phyloP scores from a whole-genome alignment of 1,140 invertebrate species.

The Camponotus floridanus region DNA sequence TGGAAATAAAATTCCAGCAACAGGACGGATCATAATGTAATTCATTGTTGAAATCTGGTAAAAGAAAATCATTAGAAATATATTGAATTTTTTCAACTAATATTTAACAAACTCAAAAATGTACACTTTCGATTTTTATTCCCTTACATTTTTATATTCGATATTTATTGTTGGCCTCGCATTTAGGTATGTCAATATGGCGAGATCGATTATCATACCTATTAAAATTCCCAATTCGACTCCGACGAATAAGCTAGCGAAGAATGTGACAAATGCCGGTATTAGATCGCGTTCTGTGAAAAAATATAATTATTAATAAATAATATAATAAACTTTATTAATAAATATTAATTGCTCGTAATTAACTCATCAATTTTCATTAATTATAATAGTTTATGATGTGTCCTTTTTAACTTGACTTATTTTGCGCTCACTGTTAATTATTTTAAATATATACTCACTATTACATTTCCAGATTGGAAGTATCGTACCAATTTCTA shows the following conservation, averaged over 20 bases:
- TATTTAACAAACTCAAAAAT: not conserved
- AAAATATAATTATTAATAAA: too few species aligned
- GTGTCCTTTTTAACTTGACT: too few species aligned
- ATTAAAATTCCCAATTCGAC: slow-evolving; percentile 94
- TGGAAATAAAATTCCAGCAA: slow-evolving; percentile 86
- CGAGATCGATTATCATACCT: slow-evolving; percentile 92
- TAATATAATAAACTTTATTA: too few species aligned
- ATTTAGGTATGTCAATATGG: slow-evolving; percentile 92
- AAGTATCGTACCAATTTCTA: slow-evolving; percentile 91
- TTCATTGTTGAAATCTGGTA: slow-evolving; percentile 71
- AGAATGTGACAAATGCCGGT: slow-evolving; percentile 90
- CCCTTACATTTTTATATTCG: slow-evolving; percentile 87
- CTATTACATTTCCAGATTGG: slow-evolving; percentile 92
- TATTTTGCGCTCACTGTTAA: not conserved
- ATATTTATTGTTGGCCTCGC: slow-evolving; percentile 91
- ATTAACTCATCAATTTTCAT: not conserved
- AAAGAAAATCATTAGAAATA: slow-evolving; percentile 20
- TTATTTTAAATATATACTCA: slow-evolving; percentile 81
- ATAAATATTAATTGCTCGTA: not conserved
- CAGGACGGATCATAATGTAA: slow-evolving; percentile 85
- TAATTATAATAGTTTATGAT: not conserved
- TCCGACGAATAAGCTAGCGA: slow-evolving; percentile 91
- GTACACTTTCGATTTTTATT: slow-evolving; percentile 46
- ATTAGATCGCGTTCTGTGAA: slow-evolving; percentile 91
- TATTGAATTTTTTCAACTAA: not conserved